Evolutionary conservation across 2,797 vertebrate genomes (phyloP).

Genomic region (Cottoperca gobio): DNA sequence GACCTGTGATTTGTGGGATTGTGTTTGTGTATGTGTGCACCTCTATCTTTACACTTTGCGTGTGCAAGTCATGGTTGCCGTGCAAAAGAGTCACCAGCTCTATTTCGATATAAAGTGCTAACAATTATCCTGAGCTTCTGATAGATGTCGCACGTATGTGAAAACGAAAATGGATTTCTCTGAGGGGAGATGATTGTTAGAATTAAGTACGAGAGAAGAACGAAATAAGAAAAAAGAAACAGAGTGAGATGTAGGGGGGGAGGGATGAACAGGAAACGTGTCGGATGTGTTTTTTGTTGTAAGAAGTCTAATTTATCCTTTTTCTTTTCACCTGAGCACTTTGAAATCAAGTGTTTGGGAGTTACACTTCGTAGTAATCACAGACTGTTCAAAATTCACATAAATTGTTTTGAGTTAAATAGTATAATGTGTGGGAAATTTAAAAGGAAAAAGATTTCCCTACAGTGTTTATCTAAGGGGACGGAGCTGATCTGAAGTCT

Average conservation of each 20-base stretch:
- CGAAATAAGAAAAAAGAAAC: background rate
- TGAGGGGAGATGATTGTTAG: conserved; percentile 31
- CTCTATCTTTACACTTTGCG: background rate
- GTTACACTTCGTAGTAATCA: conserved; percentile 32
- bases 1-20: conserved; percentile 75
- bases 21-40: conserved; percentile 11
- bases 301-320: conserved; percentile 4
- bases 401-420: conserved; percentile 25
- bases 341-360: conserved; percentile 23
- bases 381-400: conserved; percentile 10
- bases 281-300: background rate
- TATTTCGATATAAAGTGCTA: conserved; percentile 23
- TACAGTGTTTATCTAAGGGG: conserved; percentile 23
- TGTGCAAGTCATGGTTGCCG: conserved; percentile 2
- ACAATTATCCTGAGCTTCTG: conserved; percentile 36
- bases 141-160: conserved; percentile 22
- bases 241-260: background rate
- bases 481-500: conserved; percentile 52
- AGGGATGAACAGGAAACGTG: background rate
- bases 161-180: conserved; percentile 16
- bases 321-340: conserved; percentile 23
- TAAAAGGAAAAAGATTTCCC: conserved; percentile 34
- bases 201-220: conserved; percentile 19
- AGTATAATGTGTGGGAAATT: conserved; percentile 30
- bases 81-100: conserved; percentile 33